Conservation (phyloP, 2,888 invertebrate genomes). For the Pterobdella sp. region DNA sequence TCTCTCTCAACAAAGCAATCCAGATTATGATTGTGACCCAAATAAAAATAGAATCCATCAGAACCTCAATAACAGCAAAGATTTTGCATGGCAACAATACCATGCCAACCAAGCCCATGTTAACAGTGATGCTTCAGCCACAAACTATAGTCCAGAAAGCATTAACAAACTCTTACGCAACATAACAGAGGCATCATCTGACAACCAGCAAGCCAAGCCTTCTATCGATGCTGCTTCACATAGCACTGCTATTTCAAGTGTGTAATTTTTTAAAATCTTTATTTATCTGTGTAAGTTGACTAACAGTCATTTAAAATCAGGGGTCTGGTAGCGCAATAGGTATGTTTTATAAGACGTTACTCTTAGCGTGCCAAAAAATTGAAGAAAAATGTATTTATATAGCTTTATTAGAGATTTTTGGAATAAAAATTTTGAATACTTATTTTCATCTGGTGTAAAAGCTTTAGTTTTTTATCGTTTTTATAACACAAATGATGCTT, state of each 20-base stretch:
- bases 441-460: too few species aligned
- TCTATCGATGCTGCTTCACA: neutral
- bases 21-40: neutral
- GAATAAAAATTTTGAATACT: too few species aligned
- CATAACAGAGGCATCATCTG: neutral
- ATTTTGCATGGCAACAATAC: neutral
- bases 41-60: neutral
- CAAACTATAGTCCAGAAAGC: neutral
- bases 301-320: too few species aligned
- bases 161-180: slow-evolving; percentile 3
- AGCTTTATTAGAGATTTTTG: too few species aligned
- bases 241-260: neutral
- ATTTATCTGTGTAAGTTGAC: too few species aligned
- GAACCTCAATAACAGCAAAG: neutral
- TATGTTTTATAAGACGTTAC: too few species aligned
- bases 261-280: neutral
- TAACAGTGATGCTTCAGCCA: neutral
- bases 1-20: neutral
- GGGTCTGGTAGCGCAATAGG: too few species aligned
- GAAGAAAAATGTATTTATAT: too few species aligned
- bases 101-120: neutral
- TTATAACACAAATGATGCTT: too few species aligned
- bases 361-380: too few species aligned
- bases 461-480: too few species aligned
- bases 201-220: neutral